A percentile compares a stretch with the other conserved stretches of the same genome.
phyloP scores from a whole-genome alignment of 2,113 vertebrate genomes.

The Cnemophilus loriae region DNA sequence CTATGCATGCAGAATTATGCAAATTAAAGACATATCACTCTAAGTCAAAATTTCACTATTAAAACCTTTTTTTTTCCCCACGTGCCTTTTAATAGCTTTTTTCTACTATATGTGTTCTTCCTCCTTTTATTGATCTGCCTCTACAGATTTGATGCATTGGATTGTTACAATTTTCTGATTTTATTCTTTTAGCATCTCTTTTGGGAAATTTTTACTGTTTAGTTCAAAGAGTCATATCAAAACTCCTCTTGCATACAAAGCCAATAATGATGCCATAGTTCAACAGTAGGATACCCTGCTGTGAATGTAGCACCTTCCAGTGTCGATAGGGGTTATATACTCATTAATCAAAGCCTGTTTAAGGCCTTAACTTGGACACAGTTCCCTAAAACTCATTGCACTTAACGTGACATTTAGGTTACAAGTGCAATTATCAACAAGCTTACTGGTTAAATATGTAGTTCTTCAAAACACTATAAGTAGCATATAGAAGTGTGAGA shows the following conservation, averaged over 20 bases:
- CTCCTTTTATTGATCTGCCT: background rate
- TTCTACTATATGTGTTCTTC: background rate
- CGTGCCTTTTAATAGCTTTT: background rate
- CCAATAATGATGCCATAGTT: background rate
- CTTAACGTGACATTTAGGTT: background rate
- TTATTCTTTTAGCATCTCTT: background rate
- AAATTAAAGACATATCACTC: background rate
- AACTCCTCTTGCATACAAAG: background rate
- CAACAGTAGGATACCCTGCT: background rate
- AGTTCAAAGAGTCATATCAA: background rate
- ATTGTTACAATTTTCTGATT: background rate
- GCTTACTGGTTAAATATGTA: background rate
- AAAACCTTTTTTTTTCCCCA: background rate
- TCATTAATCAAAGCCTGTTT: background rate
- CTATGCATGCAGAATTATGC: background rate
- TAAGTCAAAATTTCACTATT: constrained; percentile 6
- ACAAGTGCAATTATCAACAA: background rate
- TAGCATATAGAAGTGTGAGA: background rate
- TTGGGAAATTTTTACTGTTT: background rate
- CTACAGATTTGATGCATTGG: background rate
- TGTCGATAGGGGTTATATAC: background rate
- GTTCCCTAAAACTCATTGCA: background rate
- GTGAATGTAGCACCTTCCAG: background rate
- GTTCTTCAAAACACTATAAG: background rate
- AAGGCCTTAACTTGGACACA: background rate